phyloP scores from a whole-genome alignment of 2,888 invertebrate species.

The Clunio marinus region DNA sequence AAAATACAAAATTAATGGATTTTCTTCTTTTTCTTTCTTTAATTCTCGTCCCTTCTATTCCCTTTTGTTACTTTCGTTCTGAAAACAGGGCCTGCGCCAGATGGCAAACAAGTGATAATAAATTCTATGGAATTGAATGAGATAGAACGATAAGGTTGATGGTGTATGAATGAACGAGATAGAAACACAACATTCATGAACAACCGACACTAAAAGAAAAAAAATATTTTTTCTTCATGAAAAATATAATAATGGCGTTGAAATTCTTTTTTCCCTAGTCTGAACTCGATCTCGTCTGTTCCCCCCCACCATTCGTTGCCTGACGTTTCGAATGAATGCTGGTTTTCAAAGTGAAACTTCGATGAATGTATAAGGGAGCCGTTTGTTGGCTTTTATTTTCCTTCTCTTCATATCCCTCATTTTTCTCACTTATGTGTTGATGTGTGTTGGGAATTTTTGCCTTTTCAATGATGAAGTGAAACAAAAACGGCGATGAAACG shows the following conservation, averaged over 20 bases:
- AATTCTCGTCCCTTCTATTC: not conserved
- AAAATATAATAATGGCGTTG: conserved; percentile 37
- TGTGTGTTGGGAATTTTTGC: not conserved
- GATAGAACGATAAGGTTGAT: not conserved
- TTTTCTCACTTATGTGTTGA: not conserved
- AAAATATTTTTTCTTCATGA: not conserved
- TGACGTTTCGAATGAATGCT: not conserved
- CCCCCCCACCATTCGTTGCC: not conserved
- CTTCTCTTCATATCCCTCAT: too few species aligned
- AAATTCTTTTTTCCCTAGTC: conserved; percentile 26
- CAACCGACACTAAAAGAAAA: too few species aligned
- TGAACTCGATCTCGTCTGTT: not conserved
- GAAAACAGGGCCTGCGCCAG: conserved; percentile 37
- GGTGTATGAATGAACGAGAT: not conserved
- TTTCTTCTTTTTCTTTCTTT: conserved; percentile 5
- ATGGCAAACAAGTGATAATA: conserved; percentile 14
- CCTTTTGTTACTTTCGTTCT: not conserved
- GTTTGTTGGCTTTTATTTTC: not conserved
- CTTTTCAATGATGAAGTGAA: not conserved
- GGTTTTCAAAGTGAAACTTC: not conserved
- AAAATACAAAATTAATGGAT: conserved; percentile 31
- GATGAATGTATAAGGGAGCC: not conserved
- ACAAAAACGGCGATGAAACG: conserved; percentile 34
- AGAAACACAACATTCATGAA: not conserved
- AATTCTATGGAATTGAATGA: not conserved